Evolutionary conservation across 2,113 vertebrate species (phyloP), one percentile per base, ranked within the genome.

Genomic region (Vulpes vulpes): DNA sequence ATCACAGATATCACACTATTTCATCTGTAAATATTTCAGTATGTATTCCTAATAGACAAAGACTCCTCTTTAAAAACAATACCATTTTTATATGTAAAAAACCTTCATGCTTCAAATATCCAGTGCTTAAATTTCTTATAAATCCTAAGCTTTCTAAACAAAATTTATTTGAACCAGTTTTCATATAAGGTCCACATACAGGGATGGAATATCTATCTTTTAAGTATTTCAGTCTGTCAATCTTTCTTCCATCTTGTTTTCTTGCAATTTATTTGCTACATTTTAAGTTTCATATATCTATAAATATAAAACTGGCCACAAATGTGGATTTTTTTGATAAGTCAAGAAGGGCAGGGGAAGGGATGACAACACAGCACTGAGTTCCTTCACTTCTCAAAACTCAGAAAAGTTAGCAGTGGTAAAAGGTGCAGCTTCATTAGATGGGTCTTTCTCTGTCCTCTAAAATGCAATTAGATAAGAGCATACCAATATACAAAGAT

Each of bases 121-220:
- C 64, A 93, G 57, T 35, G 23, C 80, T 92, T 81, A 51, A 38
- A 81, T 78, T 93, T 86, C 59, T n/a, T 74, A 89, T 82, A 74
- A 38, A 35, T 35, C 30, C 62, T 73, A 38, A n/a, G 4, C 8
- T 79, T 84, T 49, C 11, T 7, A 93, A 88, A 83, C 83, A 91
- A 73, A 38, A 38, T 59, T 88, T 74, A 5, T 95, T 82, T 81
- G 62, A 89, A n/a, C 60, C 35, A 43, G 17, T 38, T 43, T 76
- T 89, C 79, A 71, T 38, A 32, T 53, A 64, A 76, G 35, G n/a
- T 27, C 59, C n/a, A 74, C 15, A 23, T 11, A 32, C 1, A 84
- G 17, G 35, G 43, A 71, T 12, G 25, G 11, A 12, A 19, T 30
- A 53, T 59, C 17, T 74, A 17, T 83, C n/a, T 53, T 87, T 79